Evolutionary conservation across 2,888 invertebrate species (phyloP).

Genomic region (Drosophila greeni): DNA sequence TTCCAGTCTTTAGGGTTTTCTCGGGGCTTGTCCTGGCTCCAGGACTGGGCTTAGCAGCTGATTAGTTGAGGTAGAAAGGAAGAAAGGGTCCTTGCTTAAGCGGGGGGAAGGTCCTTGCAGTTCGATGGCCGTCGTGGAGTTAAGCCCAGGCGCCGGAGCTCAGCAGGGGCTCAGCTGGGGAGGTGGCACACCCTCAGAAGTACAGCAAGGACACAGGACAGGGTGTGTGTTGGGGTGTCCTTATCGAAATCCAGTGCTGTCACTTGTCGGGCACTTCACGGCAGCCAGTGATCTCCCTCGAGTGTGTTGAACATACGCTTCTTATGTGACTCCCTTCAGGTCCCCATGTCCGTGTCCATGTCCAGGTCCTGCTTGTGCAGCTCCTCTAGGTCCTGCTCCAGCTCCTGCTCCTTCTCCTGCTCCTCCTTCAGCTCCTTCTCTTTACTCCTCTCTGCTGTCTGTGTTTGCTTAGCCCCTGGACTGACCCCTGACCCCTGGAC

Average conservation of each 20-base stretch:
- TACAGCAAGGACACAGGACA: conserved; percentile 23
- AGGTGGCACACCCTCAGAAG: not conserved
- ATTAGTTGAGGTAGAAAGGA: conserved; percentile 22
- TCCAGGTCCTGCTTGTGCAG: not conserved
- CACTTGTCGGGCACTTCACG: conserved; percentile 66
- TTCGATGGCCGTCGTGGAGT: conserved; percentile 15
- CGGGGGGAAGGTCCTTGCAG: conserved; percentile 6
- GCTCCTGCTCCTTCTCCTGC: not conserved
- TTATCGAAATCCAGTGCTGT: conserved; percentile 69
- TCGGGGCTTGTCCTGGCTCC: conserved; percentile 13
- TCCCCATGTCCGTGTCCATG: not conserved
- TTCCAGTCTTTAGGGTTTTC: conserved; percentile 2
- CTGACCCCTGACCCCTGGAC: conserved; percentile 39
- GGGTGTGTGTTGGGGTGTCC: conserved; percentile 24
- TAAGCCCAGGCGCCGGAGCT: conserved; percentile 5
- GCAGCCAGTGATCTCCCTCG: conserved; percentile 69
- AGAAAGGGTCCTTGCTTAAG: conserved; percentile 5
- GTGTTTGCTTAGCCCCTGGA: conserved; percentile 26
- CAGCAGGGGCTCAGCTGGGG: conserved; percentile 15
- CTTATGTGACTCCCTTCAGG: conserved; percentile 8
- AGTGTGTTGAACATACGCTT: conserved; percentile 66
- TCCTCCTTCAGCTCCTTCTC: not conserved
- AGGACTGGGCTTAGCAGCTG: conserved; percentile 20
- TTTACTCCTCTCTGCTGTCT: conserved; percentile 6
- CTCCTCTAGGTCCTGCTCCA: too few relatives aligned